Conservation (phyloP, 2,888 invertebrate genomes). For the Caenorhabditis macrosperma region DNA sequence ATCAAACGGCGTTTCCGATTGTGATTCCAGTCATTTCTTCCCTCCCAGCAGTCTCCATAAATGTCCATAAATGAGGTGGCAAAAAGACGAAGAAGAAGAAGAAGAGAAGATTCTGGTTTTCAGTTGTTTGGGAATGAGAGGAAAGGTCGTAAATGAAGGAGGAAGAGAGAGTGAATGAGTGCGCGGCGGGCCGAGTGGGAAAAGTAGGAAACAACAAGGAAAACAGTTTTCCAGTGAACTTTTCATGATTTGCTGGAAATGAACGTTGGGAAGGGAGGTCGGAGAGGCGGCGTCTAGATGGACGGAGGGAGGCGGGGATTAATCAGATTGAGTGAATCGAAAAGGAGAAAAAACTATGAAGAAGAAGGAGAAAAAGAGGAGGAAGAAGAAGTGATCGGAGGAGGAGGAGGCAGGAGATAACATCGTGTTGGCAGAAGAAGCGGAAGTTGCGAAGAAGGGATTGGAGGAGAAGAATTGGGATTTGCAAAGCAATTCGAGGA, state of each 20-base stretch:
- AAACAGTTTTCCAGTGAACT: no score
- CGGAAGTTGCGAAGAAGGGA: not conserved
- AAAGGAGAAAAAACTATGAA: not conserved
- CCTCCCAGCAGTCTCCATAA: not conserved
- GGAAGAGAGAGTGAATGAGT: constrained; percentile 6
- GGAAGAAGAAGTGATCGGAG: not conserved
- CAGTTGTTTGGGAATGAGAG: constrained; percentile 1
- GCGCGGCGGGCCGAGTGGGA: no score
- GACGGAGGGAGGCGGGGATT: not conserved
- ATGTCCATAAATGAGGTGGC: constrained; percentile 14
- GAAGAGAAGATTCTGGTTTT: constrained; percentile 8
- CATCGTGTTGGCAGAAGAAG: constrained; percentile 8
- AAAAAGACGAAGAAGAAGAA: not conserved
- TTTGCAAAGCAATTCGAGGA: no score
- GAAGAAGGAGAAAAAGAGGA: not conserved
- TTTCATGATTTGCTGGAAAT: no score
- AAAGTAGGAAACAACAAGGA: no score
- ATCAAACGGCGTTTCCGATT: not conserved
- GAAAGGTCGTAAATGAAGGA: constrained; percentile 12
- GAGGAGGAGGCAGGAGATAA: constrained; percentile 4
- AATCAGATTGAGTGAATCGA: not conserved
- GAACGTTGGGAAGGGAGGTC: no score
- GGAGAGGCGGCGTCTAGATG: no score
- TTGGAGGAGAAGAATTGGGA: not conserved
- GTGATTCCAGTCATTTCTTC: no score